Base-by-base conservation (phyloP, 1,140 invertebrate genomes). In the Drosophila seguyi region DNA sequence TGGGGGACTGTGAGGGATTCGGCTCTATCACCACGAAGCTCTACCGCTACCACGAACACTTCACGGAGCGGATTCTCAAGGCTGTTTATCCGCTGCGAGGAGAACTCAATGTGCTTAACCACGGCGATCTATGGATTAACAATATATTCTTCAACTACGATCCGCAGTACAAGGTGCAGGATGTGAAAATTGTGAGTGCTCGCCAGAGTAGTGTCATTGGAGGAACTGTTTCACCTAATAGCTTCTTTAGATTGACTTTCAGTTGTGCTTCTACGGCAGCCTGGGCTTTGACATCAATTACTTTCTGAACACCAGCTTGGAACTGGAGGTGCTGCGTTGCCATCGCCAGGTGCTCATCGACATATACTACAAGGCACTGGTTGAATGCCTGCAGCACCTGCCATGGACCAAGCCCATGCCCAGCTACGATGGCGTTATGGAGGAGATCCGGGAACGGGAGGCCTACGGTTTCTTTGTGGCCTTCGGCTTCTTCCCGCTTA, bases 91-190 rank as follows among this genome's bases (percentile, higher is more conserved):
- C 91, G 0, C 34, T 91, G 18, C 42, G 69, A 45, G 52, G 80
- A 29, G 0, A 42, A 31, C 45, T 72, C 56, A 94, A 94, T 68
- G 95, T 95, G 5, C 91, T 96, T 10, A 95, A 94, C 79, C 95
- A 96, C 55, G 95, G 95, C 22, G 95, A 96, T 83, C 93, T 93
- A 6, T 96, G 95, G 95, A 91, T 94, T 0, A 96, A 95, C 75
- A 96, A 96, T 68, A 95, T 96, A 92, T 83, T 96, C 59, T 95
- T 96, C 81, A 93, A 93, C 41, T 90, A 92, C 63, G 81, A 90
- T 13, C 10, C 71, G 2, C 44, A 81, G 5, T 56, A 67, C 47
- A 75, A 81, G 14, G 77, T 81, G 75, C 55, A 81, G 38, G 47
- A 79, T 13, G 59, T 73, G 94, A 95, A 80, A 80, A 47, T 84